Conservation (phyloP, 2,113 vertebrate species). For the Mixornis gularis region DNA sequence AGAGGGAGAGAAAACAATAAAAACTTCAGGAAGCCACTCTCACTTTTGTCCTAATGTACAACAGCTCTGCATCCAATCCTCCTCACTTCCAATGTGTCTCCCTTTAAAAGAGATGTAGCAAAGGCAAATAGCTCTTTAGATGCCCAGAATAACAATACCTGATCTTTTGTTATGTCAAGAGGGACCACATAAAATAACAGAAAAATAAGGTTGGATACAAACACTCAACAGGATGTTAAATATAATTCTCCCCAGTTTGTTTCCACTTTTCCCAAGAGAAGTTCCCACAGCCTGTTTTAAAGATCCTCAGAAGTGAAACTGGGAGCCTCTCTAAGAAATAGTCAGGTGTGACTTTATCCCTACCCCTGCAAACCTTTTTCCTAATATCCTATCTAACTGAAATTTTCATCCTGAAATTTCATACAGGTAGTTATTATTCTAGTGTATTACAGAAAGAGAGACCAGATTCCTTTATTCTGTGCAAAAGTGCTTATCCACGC, state of each 20-base stretch:
- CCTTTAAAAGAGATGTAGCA: not conserved
- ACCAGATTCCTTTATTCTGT: not conserved
- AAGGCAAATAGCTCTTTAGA: not conserved
- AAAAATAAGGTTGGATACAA: not conserved
- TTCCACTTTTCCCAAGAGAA: not conserved
- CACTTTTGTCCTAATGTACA: not conserved
- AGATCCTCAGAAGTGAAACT: not conserved
- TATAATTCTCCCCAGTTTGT: not conserved
- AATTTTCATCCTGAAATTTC: not conserved
- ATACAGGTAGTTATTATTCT: not conserved
- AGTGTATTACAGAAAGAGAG: not conserved
- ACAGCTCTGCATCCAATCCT: not conserved
- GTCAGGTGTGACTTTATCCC: not conserved
- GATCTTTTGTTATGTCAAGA: not conserved
- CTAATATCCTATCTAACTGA: not conserved
- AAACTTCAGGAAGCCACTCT: not conserved
- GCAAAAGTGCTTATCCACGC: not conserved
- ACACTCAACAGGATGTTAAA: not conserved
- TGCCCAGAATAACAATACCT: not conserved
- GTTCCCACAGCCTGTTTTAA: not conserved
- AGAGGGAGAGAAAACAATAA: not conserved
- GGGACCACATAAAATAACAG: not conserved
- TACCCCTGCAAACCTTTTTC: not conserved
- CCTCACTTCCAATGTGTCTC: not conserved
- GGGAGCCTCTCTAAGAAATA: not conserved